Evolutionary conservation across 2,797 vertebrate species (phyloP).

Genomic region (Amblyraja radiata): DNA sequence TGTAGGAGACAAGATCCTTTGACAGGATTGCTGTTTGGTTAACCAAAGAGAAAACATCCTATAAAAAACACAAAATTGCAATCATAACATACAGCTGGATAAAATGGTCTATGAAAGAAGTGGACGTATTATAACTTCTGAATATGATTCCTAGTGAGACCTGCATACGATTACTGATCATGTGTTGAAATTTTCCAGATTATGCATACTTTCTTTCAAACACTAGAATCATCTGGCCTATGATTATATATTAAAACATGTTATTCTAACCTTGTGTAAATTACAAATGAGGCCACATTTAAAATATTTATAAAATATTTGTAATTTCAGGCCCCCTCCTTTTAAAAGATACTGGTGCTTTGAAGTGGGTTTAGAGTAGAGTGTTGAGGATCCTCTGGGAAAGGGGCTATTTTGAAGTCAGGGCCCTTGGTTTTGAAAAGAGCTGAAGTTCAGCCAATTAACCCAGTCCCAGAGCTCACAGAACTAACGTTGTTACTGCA

Average conservation of each 20-base stretch:
- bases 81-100: neutral
- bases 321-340: neutral
- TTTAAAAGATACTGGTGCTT: slow-evolving; percentile 11
- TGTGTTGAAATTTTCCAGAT: neutral
- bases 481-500: neutral
- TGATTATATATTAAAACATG: neutral
- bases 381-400: neutral
- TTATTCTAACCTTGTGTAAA: slow-evolving; percentile 23
- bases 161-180: neutral
- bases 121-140: neutral
- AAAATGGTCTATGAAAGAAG: neutral
- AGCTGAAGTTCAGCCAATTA: neutral
- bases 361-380: slow-evolving; percentile 20
- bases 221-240: neutral
- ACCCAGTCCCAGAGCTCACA: neutral
- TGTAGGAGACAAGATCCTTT: neutral
- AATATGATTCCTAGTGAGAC: neutral
- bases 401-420: neutral
- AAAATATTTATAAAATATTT: neutral
- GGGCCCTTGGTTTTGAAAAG: neutral
- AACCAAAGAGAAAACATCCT: neutral
- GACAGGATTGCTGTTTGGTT: neutral
- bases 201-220: slow-evolving; percentile 1
- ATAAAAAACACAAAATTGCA: neutral
- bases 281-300: slow-evolving; percentile 21